These are phyloP conservation scores for Hemaris fuciformis DNA, from an alignment of 2,888 invertebrate species.

Conservation along the genomic window DNA sequence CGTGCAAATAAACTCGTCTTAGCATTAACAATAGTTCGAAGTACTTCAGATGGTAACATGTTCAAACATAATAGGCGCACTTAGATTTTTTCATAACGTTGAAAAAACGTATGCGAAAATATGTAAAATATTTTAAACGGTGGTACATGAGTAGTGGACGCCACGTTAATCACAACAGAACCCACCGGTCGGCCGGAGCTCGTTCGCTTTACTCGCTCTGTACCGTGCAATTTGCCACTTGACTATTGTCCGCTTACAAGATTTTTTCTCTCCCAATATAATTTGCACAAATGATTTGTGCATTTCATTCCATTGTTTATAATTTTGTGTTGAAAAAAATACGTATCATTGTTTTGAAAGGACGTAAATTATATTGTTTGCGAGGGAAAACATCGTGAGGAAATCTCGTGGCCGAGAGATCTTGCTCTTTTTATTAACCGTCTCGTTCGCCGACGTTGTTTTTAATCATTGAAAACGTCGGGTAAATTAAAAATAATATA, in stretches of 20 bases:
- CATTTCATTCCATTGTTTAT: constrained; percentile 1
- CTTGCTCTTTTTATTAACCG: background rate
- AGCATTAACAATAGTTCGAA: too few relatives aligned
- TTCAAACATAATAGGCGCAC: background rate
- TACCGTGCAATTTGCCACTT: background rate
- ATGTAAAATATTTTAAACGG: background rate
- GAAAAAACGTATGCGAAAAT: background rate
- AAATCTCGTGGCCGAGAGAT: background rate
- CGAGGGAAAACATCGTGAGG: background rate
- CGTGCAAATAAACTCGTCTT: too few relatives aligned
- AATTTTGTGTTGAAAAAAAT: constrained; percentile 1
- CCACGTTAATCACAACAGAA: background rate
- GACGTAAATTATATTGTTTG: background rate
- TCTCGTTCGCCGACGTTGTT: background rate
- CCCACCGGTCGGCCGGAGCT: background rate
- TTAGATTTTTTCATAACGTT: background rate
- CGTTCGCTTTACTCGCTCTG: background rate
- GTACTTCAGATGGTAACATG: too few relatives aligned
- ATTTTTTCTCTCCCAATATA: background rate
- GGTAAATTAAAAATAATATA: background rate
- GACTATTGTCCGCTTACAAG: constrained; percentile 2
- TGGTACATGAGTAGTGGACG: background rate
- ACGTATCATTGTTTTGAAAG: constrained; percentile 1
- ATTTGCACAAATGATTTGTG: background rate
- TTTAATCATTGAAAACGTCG: background rate